Evolutionary conservation across 2,888 invertebrate species (phyloP), one percentile per base, ranked within the genome.

Genomic region (Operophtera brumata): DNA sequence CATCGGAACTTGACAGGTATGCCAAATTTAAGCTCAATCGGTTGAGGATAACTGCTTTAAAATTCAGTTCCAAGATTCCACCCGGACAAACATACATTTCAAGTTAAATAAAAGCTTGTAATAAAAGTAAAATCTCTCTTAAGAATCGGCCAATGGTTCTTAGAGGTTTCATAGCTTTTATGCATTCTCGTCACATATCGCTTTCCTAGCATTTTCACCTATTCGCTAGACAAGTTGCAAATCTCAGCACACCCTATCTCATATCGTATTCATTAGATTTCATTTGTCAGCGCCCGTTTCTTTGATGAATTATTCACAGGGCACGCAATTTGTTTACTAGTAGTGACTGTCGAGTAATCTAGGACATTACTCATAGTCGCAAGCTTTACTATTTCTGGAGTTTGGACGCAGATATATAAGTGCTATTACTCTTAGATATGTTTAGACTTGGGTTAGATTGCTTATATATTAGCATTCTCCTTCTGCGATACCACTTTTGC

Each of bases 211-310:
- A 59, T 53, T 57, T 56, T 39, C 46, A 47, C 58, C 62, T 61
- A 55, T 57, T 54, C 60, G 42, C 45, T 61, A 67, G 59, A 67
- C 41, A 48, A n/a, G 66, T 70, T 67, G 73, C 64, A 65, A 82
- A 82, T 83, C 82, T 79, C 74, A 14, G 73, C 66, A 67, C 73
- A 64, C 70, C 67, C 72, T 61, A 64, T 76, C 86, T 86, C 86
- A 87, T 87, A 86, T 81, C 79, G 71, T 85, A 87, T 87, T 87
- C 86, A 86, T 84, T 86, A 85, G 77, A 86, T 87, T 86, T 85
- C 86, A 86, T 87, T 86, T 86, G 86, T 85, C 84, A 86, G 82
- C 76, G 75, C 81, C 71, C 67, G 78, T 76, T 82, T 80, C 81
- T 83, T 82, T 84, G 84, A 87, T 87, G 83, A 83, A 86, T 86